Conservation (phyloP, 1,140 invertebrate genomes). For the Zaprionus tsacasi region DNA sequence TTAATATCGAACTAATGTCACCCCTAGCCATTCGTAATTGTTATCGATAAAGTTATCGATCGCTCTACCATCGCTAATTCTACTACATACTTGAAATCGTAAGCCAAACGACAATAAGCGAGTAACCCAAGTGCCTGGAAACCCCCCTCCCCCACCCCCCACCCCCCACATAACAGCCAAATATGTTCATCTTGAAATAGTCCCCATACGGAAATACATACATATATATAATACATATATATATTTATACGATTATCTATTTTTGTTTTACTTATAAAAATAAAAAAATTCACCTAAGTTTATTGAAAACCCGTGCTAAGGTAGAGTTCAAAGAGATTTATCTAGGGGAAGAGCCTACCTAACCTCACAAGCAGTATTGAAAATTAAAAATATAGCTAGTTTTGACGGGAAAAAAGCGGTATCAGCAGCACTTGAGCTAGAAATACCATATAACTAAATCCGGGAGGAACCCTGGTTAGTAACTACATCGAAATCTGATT, state of each 20-base stretch:
- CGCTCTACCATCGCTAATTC: background rate
- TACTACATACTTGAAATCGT: constrained; percentile 3
- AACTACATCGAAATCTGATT: background rate
- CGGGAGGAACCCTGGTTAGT: background rate
- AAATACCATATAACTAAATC: background rate
- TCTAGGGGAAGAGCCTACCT: too few species aligned
- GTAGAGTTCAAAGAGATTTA: too few species aligned
- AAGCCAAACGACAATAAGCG: constrained; percentile 19
- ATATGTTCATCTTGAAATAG: constrained; percentile 19
- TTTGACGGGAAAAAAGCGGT: too few species aligned
- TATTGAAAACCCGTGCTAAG: background rate
- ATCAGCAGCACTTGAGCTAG: background rate
- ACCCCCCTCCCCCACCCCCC: background rate
- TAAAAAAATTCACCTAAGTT: constrained; percentile 15
- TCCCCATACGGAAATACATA: constrained; percentile 8
- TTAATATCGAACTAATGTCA: constrained; percentile 55
- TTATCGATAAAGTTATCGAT: background rate
- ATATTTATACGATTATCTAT: constrained; percentile 3
- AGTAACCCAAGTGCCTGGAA: constrained; percentile 20
- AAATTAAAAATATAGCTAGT: too few species aligned
- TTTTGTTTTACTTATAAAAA: constrained; percentile 23
- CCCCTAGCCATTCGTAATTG: constrained; percentile 15
- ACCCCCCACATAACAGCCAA: background rate
- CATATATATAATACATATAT: constrained; percentile 5
- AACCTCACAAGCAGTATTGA: too few species aligned